Base-by-base conservation (phyloP, 2,797 vertebrate genomes). In the Acanthurus tractus region DNA sequence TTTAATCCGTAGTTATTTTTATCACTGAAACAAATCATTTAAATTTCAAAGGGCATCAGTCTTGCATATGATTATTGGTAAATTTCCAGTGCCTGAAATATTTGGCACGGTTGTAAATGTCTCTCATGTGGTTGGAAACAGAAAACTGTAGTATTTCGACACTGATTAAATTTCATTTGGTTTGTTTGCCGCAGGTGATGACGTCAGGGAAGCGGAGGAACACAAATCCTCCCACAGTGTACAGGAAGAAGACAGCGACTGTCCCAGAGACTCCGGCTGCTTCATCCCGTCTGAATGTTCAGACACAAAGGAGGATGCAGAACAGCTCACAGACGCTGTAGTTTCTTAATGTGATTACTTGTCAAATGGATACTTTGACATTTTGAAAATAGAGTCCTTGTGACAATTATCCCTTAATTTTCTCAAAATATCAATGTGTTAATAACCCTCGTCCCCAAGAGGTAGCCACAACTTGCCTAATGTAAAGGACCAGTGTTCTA, bases 241-340 rank as follows among this genome's bases (percentile, higher is more conserved):
- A 2, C 81, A 92, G 69, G 94, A 95, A 82, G 95, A 96, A 49
- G 94, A 94, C 67, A 96, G 96, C 44, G 96, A 99, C 89, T 98
- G 97, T 93, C 96, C 96, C 50, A 95, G 98, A 94, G 98, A 99
- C 94, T 99, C 98, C 0, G 98, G 98, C 66, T 99, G 98, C 88
- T 99, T 98, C 76, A 96, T 97, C 76, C 97, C 97, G 7, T 95
- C 97, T 38, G 97, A 96, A 94, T 96, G 96, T 93, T 96, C 97
- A 57, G 97, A 99, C 68, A 94, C 93, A 88, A 98, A 96, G 89
- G 97, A 98, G 54, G 96, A 98, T 18, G 38, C 82, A 22, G 96
- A 94, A 55, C 78, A 56, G 23, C 79, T 84, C 55, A 70, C 83
- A 46, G 67, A 87, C 0, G 4, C 52, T 0, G 83, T 42, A 17